phyloP scores from a whole-genome alignment of 1,140 invertebrate genomes.

The Amphibalanus amphitrite region DNA sequence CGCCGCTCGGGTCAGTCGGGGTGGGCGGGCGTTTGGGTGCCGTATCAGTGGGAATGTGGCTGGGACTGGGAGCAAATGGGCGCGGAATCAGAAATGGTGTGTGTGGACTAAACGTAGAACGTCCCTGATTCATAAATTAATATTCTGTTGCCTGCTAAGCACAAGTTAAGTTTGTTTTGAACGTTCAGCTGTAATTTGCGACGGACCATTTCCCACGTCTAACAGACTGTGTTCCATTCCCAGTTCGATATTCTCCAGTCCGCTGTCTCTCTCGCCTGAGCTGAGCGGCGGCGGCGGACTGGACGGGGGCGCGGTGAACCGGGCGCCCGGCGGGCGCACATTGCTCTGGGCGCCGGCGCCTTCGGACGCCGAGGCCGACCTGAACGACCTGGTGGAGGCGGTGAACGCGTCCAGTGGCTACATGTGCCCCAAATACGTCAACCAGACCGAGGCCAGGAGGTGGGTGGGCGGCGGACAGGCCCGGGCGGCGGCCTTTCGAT shows the following conservation, averaged over 20 bases:
- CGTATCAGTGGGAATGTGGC: too few relatives aligned
- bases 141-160: too few relatives aligned
- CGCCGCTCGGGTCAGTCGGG: not conserved
- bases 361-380: constrained; percentile 9
- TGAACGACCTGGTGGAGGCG: constrained; percentile 12
- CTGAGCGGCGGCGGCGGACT: constrained; percentile 2
- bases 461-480: constrained; percentile 19
- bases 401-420: constrained; percentile 20
- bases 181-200: too few relatives aligned
- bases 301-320: not conserved
- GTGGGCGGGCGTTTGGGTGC: too few relatives aligned
- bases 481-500: not conserved
- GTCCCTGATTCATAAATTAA: too few relatives aligned
- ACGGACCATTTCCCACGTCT: too few relatives aligned
- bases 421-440: constrained; percentile 52
- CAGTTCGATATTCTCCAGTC: constrained; percentile 4
- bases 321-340: constrained; percentile 23
- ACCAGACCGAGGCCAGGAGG: constrained; percentile 64
- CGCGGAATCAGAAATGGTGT: too few relatives aligned
- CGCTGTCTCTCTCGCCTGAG: constrained; percentile 12
- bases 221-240: too few relatives aligned
- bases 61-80: too few relatives aligned
- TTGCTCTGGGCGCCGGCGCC: constrained; percentile 40
- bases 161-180: too few relatives aligned
- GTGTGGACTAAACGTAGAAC: too few relatives aligned